phyloP scores from a whole-genome alignment of 2,888 invertebrate species.

The Patella ulyssiponensis region DNA sequence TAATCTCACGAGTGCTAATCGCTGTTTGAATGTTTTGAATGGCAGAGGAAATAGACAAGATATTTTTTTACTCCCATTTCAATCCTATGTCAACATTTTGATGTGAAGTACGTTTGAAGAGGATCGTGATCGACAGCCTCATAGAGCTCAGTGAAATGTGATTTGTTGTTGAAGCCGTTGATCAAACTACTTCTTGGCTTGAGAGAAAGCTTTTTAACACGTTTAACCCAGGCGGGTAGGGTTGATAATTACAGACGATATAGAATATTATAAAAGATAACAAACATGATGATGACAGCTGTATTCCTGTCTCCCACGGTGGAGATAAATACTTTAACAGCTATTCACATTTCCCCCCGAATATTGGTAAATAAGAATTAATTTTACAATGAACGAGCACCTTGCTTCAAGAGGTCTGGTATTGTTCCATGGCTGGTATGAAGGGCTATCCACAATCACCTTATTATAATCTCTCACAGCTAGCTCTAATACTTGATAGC shows the following conservation, averaged over 20 bases:
- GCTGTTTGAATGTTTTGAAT: not conserved
- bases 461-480: not conserved
- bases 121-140: not conserved
- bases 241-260: constrained; percentile 7
- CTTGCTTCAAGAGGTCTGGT: constrained; percentile 4
- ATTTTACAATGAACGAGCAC: constrained; percentile 8
- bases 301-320: constrained; percentile 5
- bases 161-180: not conserved
- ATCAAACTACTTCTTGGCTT: not conserved
- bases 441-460: constrained; percentile 5
- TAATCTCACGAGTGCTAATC: not conserved
- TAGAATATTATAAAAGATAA: constrained; percentile 5
- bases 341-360: not conserved
- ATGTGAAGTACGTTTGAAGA: not conserved
- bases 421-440: not conserved
- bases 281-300: constrained; percentile 1
- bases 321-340: not conserved
- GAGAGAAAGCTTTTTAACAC: constrained; percentile 3
- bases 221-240: not conserved
- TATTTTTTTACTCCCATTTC: not conserved
- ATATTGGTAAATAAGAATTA: constrained; percentile 12
- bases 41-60: not conserved
- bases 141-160: not conserved
- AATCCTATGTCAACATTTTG: constrained; percentile 6
- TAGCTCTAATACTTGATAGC: not conserved